Percentiles rank a stretch among this genome's conserved stretches.
phyloP scores from a whole-genome alignment of 30 jellyfish, hydroid and myxozoan species.

The Aurelia sp. region DNA sequence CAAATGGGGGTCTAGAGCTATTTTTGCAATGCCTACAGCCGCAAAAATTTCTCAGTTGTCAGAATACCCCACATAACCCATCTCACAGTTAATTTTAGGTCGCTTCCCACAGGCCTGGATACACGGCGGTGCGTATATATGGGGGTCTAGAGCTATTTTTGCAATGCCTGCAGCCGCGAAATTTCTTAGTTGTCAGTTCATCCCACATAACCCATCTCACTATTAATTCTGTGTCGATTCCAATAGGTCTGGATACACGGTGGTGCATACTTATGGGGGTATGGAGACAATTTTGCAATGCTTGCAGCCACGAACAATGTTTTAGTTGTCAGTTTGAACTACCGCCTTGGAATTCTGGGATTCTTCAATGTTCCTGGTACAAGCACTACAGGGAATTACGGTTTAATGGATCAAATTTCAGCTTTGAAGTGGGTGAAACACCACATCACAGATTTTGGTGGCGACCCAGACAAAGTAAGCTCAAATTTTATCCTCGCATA shows the following conservation, averaged over 20 bases:
- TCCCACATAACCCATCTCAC: no score
- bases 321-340: conserved; percentile 70
- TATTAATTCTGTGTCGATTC: no score
- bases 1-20: no score
- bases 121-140: conserved; percentile 64
- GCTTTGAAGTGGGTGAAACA: conserved; percentile 81
- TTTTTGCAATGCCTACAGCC: no score
- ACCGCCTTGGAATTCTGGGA: conserved; percentile 80
- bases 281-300: conserved; percentile 44
- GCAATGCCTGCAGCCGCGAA: neutral
- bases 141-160: conserved; percentile 45
- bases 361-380: conserved; percentile 69
- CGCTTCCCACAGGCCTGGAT: conserved; percentile 60
- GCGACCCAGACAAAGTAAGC: conserved; percentile 62
- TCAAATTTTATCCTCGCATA: no score
- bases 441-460: conserved; percentile 76
- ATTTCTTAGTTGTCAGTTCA: no score
- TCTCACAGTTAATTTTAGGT: no score
- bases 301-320: conserved; percentile 66
- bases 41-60: no score
- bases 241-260: conserved; percentile 85
- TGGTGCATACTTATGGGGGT: conserved; percentile 48
- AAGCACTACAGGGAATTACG: conserved; percentile 71
- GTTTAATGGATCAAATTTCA: conserved; percentile 80
- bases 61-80: no score